Evolutionary conservation across 2,797 vertebrate species (phyloP).

Genomic region (Tragopan temminckii): DNA sequence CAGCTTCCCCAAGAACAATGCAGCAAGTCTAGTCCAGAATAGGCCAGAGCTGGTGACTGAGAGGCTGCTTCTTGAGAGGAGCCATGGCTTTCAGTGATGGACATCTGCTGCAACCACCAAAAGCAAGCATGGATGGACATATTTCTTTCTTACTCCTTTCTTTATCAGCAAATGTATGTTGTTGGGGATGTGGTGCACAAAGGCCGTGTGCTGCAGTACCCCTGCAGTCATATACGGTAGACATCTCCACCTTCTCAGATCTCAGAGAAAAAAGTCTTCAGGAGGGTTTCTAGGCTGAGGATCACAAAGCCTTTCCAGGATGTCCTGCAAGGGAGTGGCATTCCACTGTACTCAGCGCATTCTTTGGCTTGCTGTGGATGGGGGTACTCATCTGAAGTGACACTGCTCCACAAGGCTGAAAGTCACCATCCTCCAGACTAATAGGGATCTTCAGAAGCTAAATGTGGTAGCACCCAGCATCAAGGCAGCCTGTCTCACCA

Average conservation of each 20-base stretch:
- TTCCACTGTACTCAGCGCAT: background rate
- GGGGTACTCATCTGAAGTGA: background rate
- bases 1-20: background rate
- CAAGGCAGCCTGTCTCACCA: background rate
- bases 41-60: background rate
- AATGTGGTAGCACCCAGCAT: background rate
- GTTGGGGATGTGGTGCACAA: background rate
- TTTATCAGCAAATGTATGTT: background rate
- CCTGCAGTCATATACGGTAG: background rate
- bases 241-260: background rate
- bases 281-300: background rate
- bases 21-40: background rate
- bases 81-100: background rate
- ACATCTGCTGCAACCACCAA: background rate
- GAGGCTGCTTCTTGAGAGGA: background rate
- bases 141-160: background rate
- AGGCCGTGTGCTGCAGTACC: background rate
- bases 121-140: background rate
- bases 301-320: background rate
- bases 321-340: background rate
- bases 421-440: background rate
- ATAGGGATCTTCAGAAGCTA: background rate
- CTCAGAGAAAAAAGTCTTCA: background rate
- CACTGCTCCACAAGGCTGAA: background rate
- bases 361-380: background rate